A percentile compares a stretch with the other conserved stretches of the same genome.
These are phyloP conservation scores for Eupithecia abbreviata DNA, from an alignment of 2,888 invertebrate genomes.

Conservation along the genomic window DNA sequence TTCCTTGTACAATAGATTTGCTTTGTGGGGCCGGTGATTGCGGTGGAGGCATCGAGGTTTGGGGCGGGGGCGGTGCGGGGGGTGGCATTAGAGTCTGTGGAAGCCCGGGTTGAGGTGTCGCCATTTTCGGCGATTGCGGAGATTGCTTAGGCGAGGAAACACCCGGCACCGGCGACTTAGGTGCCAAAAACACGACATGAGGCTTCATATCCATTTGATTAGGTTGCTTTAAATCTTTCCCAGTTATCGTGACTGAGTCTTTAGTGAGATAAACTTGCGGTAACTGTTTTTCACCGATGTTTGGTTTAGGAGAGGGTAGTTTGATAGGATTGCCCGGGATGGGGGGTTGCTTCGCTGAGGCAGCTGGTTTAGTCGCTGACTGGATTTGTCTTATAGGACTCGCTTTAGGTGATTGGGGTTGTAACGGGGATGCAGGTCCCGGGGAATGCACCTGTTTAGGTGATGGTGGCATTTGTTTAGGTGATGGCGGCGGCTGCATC, in stretches of 20 bases:
- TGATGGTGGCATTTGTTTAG: constrained; percentile 28
- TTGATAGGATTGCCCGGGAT: constrained; percentile 9
- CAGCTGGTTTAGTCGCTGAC: constrained; percentile 34
- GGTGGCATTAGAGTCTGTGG: constrained; percentile 24
- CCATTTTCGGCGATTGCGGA: constrained; percentile 22
- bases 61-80: constrained; percentile 30
- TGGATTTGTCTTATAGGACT: constrained; percentile 20
- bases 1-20: constrained; percentile 18
- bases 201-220: constrained; percentile 31
- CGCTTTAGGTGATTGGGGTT: constrained; percentile 48
- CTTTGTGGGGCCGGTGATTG: constrained; percentile 42
- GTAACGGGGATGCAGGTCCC: constrained; percentile 55
- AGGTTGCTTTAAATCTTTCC: constrained; percentile 27
- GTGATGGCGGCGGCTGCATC: constrained; percentile 29
- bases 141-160: constrained; percentile 31
- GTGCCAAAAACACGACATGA: constrained; percentile 38
- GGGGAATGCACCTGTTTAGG: constrained; percentile 31
- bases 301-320: constrained; percentile 14
- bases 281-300: constrained; percentile 26
- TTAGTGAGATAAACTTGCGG: constrained; percentile 22
- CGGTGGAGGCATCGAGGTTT: constrained; percentile 56
- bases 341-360: constrained; percentile 41
- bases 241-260: constrained; percentile 25
- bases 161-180: constrained; percentile 26
- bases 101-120: constrained; percentile 25